These are phyloP conservation scores for Siderastrea radians DNA, from an alignment of 92 coral and sea anemone species.

Conservation along the genomic window DNA sequence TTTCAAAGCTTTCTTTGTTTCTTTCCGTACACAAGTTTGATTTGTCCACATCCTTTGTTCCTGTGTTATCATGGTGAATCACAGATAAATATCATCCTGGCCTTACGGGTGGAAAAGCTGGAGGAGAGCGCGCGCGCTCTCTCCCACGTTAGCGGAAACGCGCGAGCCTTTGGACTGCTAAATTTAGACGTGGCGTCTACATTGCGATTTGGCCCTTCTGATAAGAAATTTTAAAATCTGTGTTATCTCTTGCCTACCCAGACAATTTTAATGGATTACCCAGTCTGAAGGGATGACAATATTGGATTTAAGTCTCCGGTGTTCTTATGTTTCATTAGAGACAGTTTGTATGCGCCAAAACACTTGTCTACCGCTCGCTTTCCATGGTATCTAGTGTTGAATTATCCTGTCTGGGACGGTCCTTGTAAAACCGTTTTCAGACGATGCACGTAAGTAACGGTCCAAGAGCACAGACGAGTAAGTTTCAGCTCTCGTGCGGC, in stretches of 20 bases:
- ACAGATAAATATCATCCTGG: no score
- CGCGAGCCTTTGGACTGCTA: background rate
- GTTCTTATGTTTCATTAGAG: background rate
- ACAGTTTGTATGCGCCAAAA: conserved; percentile 35
- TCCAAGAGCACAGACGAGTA: background rate
- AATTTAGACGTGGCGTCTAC: conserved; percentile 23
- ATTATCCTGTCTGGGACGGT: conserved; percentile 28
- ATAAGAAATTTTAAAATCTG: conserved; percentile 19
- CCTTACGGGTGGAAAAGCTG: background rate
- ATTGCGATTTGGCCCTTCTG: conserved; percentile 1
- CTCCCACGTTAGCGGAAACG: background rate
- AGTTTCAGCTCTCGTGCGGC: conserved; percentile 36
- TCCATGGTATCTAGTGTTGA: conserved; percentile 16
- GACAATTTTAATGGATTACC: conserved; percentile 24
- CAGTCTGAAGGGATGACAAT: background rate
- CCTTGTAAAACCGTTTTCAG: conserved; percentile 17
- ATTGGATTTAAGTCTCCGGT: conserved; percentile 8
- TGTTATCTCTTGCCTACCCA: conserved; percentile 33
- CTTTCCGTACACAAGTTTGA: no score
- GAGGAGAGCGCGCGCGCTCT: background rate
- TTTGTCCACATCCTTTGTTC: no score
- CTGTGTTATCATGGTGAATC: no score
- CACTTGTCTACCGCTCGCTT: conserved; percentile 39
- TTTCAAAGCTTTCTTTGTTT: no score
- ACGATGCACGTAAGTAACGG: conserved; percentile 33